A percentile compares a stretch with the other conserved stretches of the same genome.
phyloP scores from a whole-genome alignment of 2,113 vertebrate genomes.

The Prionailurus viverrinus region DNA sequence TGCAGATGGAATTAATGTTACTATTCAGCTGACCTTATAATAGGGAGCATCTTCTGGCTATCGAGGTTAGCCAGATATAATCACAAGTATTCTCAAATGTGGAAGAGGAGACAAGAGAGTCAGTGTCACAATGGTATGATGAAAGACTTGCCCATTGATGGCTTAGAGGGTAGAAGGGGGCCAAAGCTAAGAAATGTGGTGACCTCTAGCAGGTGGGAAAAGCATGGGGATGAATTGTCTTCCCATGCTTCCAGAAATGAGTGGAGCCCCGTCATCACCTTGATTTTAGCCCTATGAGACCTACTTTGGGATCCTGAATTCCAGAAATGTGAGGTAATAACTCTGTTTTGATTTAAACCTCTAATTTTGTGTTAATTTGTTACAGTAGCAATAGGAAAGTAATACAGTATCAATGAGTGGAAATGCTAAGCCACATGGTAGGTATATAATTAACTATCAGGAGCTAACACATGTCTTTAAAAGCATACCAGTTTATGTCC shows the following conservation, averaged over 20 bases:
- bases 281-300: neutral
- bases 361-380: neutral
- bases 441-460: neutral
- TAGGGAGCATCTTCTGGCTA: neutral
- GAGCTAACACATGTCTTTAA: neutral
- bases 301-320: neutral
- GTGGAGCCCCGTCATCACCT: too few relatives aligned
- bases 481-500: neutral
- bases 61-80: neutral
- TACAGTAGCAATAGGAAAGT: neutral
- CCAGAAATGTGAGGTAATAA: neutral
- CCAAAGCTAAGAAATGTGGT: neutral
- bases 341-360: neutral
- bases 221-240: neutral
- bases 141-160: neutral
- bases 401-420: neutral
- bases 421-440: neutral
- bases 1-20: neutral
- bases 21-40: neutral
- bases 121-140: neutral
- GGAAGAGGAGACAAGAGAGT: neutral
- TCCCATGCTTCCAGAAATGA: neutral
- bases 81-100: neutral
- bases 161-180: neutral
- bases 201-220: neutral